phyloP scores from a whole-genome alignment of 2,888 invertebrate species.

The Drosophila aldrichi region DNA sequence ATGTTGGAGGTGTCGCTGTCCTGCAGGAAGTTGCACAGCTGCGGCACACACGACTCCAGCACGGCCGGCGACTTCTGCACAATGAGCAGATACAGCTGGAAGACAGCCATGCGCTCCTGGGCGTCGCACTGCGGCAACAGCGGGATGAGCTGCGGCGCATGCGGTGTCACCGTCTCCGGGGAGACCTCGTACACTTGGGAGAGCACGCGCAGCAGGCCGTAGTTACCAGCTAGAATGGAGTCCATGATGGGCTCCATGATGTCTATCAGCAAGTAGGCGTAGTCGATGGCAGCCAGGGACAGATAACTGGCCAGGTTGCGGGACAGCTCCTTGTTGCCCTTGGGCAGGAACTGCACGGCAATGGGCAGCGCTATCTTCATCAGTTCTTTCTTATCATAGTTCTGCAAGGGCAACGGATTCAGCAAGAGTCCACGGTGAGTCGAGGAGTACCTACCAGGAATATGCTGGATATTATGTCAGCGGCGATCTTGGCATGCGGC shows the following conservation, averaged over 20 bases:
- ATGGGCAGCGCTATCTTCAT: slow-evolving; percentile 91
- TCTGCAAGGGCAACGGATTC: slow-evolving; percentile 78
- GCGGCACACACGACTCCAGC: slow-evolving; percentile 92
- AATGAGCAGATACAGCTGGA: slow-evolving; percentile 93
- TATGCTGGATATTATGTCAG: slow-evolving; percentile 97
- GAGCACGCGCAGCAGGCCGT: slow-evolving; percentile 93
- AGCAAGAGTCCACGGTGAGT: too few species aligned
- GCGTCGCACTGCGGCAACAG: slow-evolving; percentile 93
- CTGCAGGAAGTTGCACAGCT: slow-evolving; percentile 91
- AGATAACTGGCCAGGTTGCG: slow-evolving; percentile 96
- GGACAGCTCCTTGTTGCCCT: slow-evolving; percentile 95
- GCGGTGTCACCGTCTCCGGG: slow-evolving; percentile 93
- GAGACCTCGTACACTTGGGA: slow-evolving; percentile 96
- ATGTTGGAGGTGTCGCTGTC: slow-evolving; percentile 88
- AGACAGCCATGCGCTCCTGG: slow-evolving; percentile 93
- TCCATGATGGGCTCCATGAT: slow-evolving; percentile 96
- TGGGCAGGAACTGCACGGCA: slow-evolving; percentile 95
- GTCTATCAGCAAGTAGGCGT: slow-evolving; percentile 93
- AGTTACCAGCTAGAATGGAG: slow-evolving; percentile 95
- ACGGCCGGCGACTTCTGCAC: slow-evolving; percentile 91
- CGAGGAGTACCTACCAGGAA: slow-evolving; percentile 90
- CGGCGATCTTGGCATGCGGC: slow-evolving; percentile 98
- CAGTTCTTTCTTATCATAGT: slow-evolving; percentile 88
- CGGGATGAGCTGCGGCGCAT: slow-evolving; percentile 91
- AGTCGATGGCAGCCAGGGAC: slow-evolving; percentile 96